phyloP scores from a whole-genome alignment of 2,797 vertebrate genomes.

The Lutjanus argentimaculatus region DNA sequence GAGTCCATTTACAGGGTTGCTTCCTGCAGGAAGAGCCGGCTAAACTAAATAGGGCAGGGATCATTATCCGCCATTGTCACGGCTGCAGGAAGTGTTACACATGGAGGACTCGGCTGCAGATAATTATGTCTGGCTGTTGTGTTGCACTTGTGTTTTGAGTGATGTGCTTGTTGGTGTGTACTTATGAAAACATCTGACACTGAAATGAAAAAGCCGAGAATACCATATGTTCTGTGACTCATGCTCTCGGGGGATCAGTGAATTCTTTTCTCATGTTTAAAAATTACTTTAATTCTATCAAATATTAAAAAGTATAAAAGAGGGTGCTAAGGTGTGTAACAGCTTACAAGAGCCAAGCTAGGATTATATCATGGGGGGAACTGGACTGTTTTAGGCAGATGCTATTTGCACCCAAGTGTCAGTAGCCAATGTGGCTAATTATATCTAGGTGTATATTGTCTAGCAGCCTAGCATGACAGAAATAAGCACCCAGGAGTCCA shows the following conservation, averaged over 20 bases:
- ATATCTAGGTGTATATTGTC: no score
- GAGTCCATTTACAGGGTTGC: constrained; percentile 66
- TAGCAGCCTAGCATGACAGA: no score
- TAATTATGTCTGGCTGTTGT: constrained; percentile 69
- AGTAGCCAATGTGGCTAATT: no score
- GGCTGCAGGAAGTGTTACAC: constrained; percentile 59
- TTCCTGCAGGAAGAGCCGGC: constrained; percentile 67
- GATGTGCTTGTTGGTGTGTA: constrained; percentile 60
- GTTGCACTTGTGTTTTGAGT: constrained; percentile 62
- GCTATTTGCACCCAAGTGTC: no score
- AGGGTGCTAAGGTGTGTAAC: constrained; percentile 4
- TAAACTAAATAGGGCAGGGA: constrained; percentile 71
- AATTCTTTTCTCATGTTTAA: constrained; percentile 41
- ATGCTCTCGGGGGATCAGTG: constrained; percentile 28
- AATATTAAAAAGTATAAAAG: constrained; percentile 50
- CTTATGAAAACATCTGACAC: constrained; percentile 74
- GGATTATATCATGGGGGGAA: not conserved
- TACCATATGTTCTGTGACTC: constrained; percentile 61
- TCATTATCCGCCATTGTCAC: constrained; percentile 70
- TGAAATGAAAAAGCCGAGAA: constrained; percentile 52
- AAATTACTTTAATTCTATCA: constrained; percentile 50
- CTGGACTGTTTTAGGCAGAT: not conserved
- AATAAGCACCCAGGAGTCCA: no score
- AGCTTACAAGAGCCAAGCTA: not conserved
- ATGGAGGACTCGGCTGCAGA: constrained; percentile 52